Base-by-base conservation (phyloP, 2,797 vertebrate species). In the Hypotaenidia philippensis region DNA sequence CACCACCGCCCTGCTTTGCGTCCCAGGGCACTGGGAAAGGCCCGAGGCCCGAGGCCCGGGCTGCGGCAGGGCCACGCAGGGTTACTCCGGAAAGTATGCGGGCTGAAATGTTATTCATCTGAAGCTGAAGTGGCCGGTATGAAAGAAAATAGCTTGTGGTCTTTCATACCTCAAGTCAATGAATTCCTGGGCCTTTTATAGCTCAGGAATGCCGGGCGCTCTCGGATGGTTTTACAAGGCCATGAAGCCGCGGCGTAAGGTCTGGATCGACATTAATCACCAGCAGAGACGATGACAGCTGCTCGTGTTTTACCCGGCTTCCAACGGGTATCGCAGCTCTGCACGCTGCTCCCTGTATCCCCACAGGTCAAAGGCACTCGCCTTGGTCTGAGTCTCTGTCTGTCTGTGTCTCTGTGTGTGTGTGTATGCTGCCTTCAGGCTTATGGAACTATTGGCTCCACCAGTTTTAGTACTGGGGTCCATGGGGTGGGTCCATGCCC, bases 151-250 rank as follows among this genome's bases (percentile, higher is more conserved):
- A 94, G 77, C 93, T 89, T 36, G 52, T 93, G 94, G 84, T 92
- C 74, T 77, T 92, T 97, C 94, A 93, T 92, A 87, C 89, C 93
- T 89, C 57, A 10, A 97, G 90, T 97, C 93, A 93, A 93, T 85
- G 94, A 91, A 96, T 96, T 96, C 96, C 93, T 92, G 93, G 44
- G 70, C 97, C 94, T 96, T 96, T 96, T 97, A 94, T 97, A 96
- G 93, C 91, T 66, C 82, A 84, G 82, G 94, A 94, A 95, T 92
- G 94, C 89, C 3, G 36, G 66, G 69, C 29, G 11, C 68, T 86
- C 40, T 59, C 1, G 3, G 61, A 36, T 57, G 83, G 66, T 90
- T 94, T 92, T 94, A 89, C 83, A 76, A 69, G 91, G 89, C 89
- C 57, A 26, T 0, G 29, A 77, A 94, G 79, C 78, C 0, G 0